phyloP scores from a whole-genome alignment of 2,113 vertebrate species.

The Patagioenas fasciata region DNA sequence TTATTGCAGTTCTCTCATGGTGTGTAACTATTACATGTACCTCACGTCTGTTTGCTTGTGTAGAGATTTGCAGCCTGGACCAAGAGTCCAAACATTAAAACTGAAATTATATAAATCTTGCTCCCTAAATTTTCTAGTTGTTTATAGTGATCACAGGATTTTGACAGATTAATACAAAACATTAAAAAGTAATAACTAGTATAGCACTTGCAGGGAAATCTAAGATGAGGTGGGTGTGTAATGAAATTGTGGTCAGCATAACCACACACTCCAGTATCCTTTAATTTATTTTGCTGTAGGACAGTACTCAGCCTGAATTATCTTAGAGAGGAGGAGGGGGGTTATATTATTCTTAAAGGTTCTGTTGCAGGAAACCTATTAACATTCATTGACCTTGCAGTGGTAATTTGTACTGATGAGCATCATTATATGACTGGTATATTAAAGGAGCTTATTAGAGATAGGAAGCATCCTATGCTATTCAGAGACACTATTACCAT shows the following conservation, averaged over 20 bases:
- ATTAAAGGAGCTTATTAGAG: slow-evolving; percentile 61
- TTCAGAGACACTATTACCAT: slow-evolving; percentile 31
- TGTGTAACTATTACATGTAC: not conserved
- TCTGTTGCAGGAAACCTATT: slow-evolving; percentile 49
- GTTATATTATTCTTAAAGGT: slow-evolving; percentile 34
- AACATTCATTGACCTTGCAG: slow-evolving; percentile 50
- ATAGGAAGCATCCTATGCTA: not conserved
- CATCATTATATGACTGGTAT: slow-evolving; percentile 36
- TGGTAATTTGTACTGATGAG: slow-evolving; percentile 51
- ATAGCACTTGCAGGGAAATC: not conserved
- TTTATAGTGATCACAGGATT: not conserved
- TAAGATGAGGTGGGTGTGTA: not conserved
- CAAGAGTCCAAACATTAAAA: slow-evolving; percentile 6
- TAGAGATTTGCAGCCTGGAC: not conserved
- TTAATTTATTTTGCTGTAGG: slow-evolving; percentile 47
- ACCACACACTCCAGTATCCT: not conserved
- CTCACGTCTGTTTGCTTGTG: not conserved
- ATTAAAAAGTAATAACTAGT: slow-evolving; percentile 8
- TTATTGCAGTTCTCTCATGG: not conserved
- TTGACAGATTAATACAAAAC: not conserved
- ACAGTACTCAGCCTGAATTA: slow-evolving; percentile 27
- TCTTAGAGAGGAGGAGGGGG: not conserved
- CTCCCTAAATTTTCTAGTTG: not conserved
- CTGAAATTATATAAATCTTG: not conserved
- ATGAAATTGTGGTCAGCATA: not conserved